These are phyloP conservation scores for Nothocercus nigrocapillus DNA, from an alignment of 2,113 vertebrate genomes.

Conservation along the genomic window DNA sequence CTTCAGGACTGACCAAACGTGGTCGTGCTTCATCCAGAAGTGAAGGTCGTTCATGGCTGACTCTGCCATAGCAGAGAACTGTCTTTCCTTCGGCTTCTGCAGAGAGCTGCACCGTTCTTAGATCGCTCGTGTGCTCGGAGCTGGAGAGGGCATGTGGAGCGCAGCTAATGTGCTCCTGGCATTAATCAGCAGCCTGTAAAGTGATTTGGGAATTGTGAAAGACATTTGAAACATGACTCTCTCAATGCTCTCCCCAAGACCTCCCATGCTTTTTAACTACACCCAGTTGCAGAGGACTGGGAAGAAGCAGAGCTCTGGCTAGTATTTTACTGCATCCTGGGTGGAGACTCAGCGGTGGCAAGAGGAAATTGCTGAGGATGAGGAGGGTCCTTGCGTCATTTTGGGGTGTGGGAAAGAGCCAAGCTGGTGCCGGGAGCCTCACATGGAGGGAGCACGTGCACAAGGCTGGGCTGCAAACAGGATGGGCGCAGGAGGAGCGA, in stretches of 20 bases:
- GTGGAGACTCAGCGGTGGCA: neutral
- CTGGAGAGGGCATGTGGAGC: neutral
- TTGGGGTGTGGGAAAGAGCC: neutral
- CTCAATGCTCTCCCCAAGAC: neutral
- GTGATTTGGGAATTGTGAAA: neutral
- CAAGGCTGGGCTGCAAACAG: rapidly evolving
- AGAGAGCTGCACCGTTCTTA: neutral
- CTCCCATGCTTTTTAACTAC: neutral
- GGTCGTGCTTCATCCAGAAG: rapidly evolving
- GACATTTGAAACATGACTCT: rapidly evolving
- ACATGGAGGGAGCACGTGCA: rapidly evolving
- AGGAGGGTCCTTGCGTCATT: neutral
- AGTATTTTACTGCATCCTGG: neutral
- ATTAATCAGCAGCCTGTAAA: neutral
- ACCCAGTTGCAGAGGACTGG: rapidly evolving
- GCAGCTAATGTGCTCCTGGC: neutral
- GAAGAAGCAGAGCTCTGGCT: neutral
- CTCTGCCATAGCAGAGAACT: neutral
- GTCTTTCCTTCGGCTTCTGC: rapidly evolving
- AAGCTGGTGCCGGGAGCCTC: neutral
- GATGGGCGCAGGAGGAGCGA: neutral
- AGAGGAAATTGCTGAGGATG: neutral
- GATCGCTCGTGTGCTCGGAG: neutral
- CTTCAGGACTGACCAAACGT: neutral
- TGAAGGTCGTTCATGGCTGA: neutral